phyloP scores from a whole-genome alignment of 1,140 invertebrate genomes.

The Spodoptera frugiperda region DNA sequence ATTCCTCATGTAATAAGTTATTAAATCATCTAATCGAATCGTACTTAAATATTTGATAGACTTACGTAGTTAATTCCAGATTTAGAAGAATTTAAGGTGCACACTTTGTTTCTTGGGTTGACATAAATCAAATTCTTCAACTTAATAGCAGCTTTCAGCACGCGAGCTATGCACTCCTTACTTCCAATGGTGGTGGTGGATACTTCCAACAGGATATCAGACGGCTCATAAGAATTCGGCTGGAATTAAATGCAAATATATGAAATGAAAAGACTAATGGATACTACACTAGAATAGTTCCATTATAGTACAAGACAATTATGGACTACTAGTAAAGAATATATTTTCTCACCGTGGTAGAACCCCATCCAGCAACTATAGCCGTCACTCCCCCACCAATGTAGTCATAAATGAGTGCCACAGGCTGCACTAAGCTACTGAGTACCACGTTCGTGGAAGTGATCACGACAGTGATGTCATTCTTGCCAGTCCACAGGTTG shows the following conservation, averaged over 20 bases:
- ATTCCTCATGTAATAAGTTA: no score
- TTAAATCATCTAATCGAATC: no score
- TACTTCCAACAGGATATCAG: slow-evolving; percentile 55
- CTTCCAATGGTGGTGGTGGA: slow-evolving; percentile 51
- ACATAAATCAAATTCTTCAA: slow-evolving; percentile 45
- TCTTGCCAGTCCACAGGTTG: slow-evolving; percentile 52
- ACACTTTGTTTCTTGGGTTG: slow-evolving; percentile 62
- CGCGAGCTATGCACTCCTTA: slow-evolving; percentile 47
- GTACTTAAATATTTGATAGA: not conserved
- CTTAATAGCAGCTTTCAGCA: slow-evolving; percentile 35
- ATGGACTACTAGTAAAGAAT: no score
- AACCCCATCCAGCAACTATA: slow-evolving; percentile 66
- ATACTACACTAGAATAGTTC: no score
- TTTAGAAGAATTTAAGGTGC: slow-evolving; percentile 60
- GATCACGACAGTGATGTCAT: slow-evolving; percentile 64
- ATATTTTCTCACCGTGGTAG: slow-evolving; percentile 53
- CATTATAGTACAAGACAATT: no score
- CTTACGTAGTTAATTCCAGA: slow-evolving; percentile 67
- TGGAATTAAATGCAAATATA: slow-evolving; percentile 30
- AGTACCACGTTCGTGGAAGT: slow-evolving; percentile 52
- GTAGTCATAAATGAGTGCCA: slow-evolving; percentile 54
- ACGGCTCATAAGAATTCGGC: slow-evolving; percentile 45
- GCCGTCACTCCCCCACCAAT: slow-evolving; percentile 51
- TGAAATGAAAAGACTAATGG: no score
- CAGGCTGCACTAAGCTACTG: slow-evolving; percentile 22